A percentile compares a stretch with the other conserved stretches of the same genome.
These are phyloP conservation scores for Poeciliopsis gracilis DNA, from an alignment of 2,797 vertebrate genomes.

Conservation along the genomic window DNA sequence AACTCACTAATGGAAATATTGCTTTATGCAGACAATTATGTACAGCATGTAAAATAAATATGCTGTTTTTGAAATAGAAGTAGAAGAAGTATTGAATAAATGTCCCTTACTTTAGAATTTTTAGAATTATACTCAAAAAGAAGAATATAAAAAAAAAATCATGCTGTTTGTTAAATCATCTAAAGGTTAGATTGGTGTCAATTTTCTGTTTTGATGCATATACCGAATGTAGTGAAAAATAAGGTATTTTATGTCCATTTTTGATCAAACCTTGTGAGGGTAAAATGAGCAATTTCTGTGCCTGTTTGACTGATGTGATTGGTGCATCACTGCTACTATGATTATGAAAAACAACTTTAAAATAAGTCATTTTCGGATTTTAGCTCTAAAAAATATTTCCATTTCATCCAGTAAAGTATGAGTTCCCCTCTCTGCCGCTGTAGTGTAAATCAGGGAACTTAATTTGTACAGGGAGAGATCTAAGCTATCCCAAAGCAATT, in stretches of 20 bases:
- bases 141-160: no score
- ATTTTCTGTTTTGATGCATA: background rate
- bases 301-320: background rate
- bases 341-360: background rate
- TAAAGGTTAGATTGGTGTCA: background rate
- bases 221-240: background rate
- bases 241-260: background rate
- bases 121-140: background rate
- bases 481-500: conserved; percentile 80
- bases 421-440: conserved; percentile 21
- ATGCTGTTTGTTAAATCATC: background rate
- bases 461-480: conserved; percentile 64
- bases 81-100: no score
- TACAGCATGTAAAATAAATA: no score
- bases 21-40: background rate
- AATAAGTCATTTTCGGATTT: background rate
- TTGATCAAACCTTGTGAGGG: background rate
- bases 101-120: no score
- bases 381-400: background rate
- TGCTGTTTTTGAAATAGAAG: no score
- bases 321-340: background rate
- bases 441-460: conserved; percentile 58
- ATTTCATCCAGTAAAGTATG: conserved; percentile 5
- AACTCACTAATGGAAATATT: background rate
- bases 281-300: background rate